phyloP scores from a whole-genome alignment of 2,113 vertebrate genomes.

The Heliornis fulica region DNA sequence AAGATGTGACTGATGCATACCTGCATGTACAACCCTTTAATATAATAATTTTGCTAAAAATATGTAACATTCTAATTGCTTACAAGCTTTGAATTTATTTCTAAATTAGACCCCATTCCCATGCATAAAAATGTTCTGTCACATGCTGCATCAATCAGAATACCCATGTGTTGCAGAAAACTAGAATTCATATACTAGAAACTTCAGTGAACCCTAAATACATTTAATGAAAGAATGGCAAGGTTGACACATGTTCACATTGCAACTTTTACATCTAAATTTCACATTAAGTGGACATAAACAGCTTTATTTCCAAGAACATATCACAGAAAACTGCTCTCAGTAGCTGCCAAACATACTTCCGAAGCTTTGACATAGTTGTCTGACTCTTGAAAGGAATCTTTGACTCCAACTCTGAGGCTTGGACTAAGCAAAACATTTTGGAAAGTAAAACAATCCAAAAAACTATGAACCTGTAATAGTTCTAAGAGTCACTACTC shows the following conservation, averaged over 20 bases:
- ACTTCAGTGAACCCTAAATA: not conserved
- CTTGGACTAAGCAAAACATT: not conserved
- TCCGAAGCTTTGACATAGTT: not conserved
- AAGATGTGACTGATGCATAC: not conserved
- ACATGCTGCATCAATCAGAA: rapidly evolving
- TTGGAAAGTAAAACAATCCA: not conserved
- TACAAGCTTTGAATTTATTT: not conserved
- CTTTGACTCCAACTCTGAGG: not conserved
- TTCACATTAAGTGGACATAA: not conserved
- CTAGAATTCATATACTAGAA: not conserved
- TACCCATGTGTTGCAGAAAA: not conserved
- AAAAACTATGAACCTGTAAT: rapidly evolving
- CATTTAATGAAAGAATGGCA: not conserved
- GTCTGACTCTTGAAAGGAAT: not conserved
- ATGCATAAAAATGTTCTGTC: not conserved
- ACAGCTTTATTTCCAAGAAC: not conserved
- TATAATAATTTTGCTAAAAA: not conserved
- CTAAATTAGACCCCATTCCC: not conserved
- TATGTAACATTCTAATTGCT: not conserved
- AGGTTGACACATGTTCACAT: not conserved
- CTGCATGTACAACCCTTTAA: not conserved
- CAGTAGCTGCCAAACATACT: not conserved
- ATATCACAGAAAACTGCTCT: no score
- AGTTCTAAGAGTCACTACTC: not conserved
- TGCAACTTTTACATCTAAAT: not conserved